Base-by-base conservation (phyloP, 2,113 vertebrate genomes). In the Hydropotes inermis region DNA sequence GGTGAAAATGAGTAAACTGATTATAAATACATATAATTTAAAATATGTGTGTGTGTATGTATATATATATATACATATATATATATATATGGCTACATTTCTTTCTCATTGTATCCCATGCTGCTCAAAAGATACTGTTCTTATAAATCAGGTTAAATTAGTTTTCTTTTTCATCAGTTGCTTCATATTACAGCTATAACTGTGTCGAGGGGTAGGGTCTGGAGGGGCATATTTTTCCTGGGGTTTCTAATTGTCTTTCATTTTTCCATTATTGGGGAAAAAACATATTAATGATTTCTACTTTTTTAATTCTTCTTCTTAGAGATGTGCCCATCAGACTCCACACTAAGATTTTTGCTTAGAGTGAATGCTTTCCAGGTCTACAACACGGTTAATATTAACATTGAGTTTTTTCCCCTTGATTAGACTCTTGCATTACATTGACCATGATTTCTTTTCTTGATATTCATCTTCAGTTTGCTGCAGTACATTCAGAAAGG, bases 401-500 rank as follows among this genome's bases (percentile, higher is more conserved):
- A 92, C 74, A 11, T 70, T 87, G 15, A 23, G 21, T 60, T 55
- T 57, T 30, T 43, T 64, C 12, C 1, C 11, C 52, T 82, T 83
- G 21, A 61, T 95, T 85, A 76, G 19, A 87, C n/a, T 15, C 6
- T 95, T 94, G 7, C 2, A 14, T 90, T 94, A 33, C 67, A 5
- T 84, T 89, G 30, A 87, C 33, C 36, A 15, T 74, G 15, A 11
- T 19, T 70, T 96, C 23, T 89, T 95, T 89, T 82, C 54, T 86
- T 94, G 39, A 64, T 91, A 67, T 96, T 95, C 39, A 54, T 64
- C 82, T 89, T 97, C 33, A 67, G 0, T 92, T 92, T 95, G 55
- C 36, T 47, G 54, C n/a, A 47, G 6, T 92, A 50, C 39, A 70
- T 94, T 97, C 64, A 92, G 81, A 70, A 93, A 76, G 10, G 25